Evolutionary conservation across 2,113 vertebrate genomes (phyloP), one percentile per base, ranked within the genome.

Genomic region (Sylvia atricapilla): DNA sequence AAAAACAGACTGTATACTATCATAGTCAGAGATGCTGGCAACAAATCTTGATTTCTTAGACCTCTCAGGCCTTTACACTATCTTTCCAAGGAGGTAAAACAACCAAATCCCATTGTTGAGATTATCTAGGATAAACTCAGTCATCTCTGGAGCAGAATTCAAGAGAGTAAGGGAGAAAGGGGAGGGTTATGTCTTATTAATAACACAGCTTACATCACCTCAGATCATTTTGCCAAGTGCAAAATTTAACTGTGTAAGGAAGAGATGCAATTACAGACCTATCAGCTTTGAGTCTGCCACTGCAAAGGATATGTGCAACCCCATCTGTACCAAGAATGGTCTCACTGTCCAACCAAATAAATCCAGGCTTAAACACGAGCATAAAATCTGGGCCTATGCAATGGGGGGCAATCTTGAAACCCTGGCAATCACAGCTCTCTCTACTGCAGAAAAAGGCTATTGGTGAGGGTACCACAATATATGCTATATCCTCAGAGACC

Each of bases 51-150:
- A 60, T 76, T 69, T 91, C 46, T 87, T 69, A 72, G 44, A 23
- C 31, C 28, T 46, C 70, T 85, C 30, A 30, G 46, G 21, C 59
- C 21, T 89, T 78, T 47, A 52, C 16, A 13, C 12, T 72, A 5
- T 62, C 62, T 91, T 95, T 94, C 53, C 46, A 94, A 79, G 44
- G 59, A 73, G 28, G 22, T 64, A 72, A 67, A 93, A 41, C 49
- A 83, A 89, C 5, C 18, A 56, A 35, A 87, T 83, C 47, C 84
- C 43, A 16, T 67, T 89, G 87, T 33, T 73, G 75, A 90, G 75
- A 90, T 94, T 95, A 85, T 74, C 70, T 85, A 55, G 55, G 75
- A 89, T 89, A 58, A 94, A 91, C 19, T 69, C 59, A 80, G 52
- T 76, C 46, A 77, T 72, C 50, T 30, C 67, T 66, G 59, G 35